Conservation (phyloP, 2,113 vertebrate genomes). For the pig (Sus scrofa) region DNA sequence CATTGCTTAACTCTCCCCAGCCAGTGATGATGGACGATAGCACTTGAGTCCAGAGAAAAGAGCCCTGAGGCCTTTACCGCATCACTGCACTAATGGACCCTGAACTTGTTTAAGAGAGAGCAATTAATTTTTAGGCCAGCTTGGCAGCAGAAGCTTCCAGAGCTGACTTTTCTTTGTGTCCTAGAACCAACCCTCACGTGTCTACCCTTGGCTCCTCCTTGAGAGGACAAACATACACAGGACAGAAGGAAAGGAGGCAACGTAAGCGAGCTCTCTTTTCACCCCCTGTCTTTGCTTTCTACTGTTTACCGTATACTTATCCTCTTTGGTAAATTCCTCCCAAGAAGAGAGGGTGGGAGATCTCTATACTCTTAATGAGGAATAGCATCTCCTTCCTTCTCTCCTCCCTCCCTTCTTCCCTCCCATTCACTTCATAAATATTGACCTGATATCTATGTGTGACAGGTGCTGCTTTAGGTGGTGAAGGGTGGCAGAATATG, state of each 20-base stretch:
- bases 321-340: not conserved
- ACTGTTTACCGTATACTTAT: not conserved
- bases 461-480: not conserved
- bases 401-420: not conserved
- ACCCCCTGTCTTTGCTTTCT: not conserved
- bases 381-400: not conserved
- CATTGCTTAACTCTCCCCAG: conserved; percentile 35
- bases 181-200: not conserved
- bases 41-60: conserved; percentile 12
- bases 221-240: not conserved
- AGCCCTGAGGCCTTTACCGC: not conserved
- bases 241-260: not conserved
- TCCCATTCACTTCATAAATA: not conserved
- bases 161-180: conserved; percentile 53
- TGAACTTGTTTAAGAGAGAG: conserved; percentile 53
- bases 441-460: not conserved
- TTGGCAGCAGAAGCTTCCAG: conserved; percentile 30
- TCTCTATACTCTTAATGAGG: not conserved
- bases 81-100: conserved; percentile 53
- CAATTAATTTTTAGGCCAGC: conserved; percentile 66
- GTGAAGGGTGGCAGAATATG: not conserved
- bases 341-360: not conserved
- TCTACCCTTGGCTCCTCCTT: conserved; percentile 27
- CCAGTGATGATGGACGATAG: not conserved
- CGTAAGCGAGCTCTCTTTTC: not conserved